phyloP scores from a whole-genome alignment of 2,888 invertebrate species.

The Agonopterix alstromeriana region DNA sequence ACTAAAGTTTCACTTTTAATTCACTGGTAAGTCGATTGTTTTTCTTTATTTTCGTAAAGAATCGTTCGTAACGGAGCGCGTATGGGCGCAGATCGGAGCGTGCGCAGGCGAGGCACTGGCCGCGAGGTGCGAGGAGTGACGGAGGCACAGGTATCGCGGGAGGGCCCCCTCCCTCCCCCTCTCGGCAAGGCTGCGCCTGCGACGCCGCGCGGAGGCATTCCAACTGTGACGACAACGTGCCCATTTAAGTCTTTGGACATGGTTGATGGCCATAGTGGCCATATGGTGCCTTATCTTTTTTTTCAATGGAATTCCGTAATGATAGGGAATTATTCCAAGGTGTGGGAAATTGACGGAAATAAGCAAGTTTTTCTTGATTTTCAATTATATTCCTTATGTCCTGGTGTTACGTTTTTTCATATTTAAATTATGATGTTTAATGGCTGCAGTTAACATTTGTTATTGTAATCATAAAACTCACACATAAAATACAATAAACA shows the following conservation, averaged over 20 bases:
- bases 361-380: not conserved
- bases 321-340: slow-evolving; percentile 39
- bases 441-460: too few species aligned
- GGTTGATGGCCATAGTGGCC: slow-evolving; percentile 64
- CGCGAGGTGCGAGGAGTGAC: slow-evolving; percentile 37
- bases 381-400: too few species aligned
- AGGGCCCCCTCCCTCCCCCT: slow-evolving; percentile 18
- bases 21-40: slow-evolving; percentile 24
- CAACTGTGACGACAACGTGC: slow-evolving; percentile 71
- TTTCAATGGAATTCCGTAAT: slow-evolving; percentile 56
- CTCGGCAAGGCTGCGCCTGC: slow-evolving; percentile 48
- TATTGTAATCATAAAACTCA: too few species aligned
- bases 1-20: slow-evolving; percentile 27
- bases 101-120: slow-evolving; percentile 57
- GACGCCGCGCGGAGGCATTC: slow-evolving; percentile 52
- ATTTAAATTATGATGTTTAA: too few species aligned
- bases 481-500: too few species aligned
- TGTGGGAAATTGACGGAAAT: slow-evolving; percentile 36
- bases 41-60: slow-evolving; percentile 23
- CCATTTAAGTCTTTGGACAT: slow-evolving; percentile 75
- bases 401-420: too few species aligned
- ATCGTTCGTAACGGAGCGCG: slow-evolving; percentile 23
- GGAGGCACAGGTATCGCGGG: slow-evolving; percentile 64
- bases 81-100: slow-evolving; percentile 38
- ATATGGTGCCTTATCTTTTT: slow-evolving; percentile 61